Conservation (phyloP, 23 tunicate species). For the Ciona savignyi region DNA sequence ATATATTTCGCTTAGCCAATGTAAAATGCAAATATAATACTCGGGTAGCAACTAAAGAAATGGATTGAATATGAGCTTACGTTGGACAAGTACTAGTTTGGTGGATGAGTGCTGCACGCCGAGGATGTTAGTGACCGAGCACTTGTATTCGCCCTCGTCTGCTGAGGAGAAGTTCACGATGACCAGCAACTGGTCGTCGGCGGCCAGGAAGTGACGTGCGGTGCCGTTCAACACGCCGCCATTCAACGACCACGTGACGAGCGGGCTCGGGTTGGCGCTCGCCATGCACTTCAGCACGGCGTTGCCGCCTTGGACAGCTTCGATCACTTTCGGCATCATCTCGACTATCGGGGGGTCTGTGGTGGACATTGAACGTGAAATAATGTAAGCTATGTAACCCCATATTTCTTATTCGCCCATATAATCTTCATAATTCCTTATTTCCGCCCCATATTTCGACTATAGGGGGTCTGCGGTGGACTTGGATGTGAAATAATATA, state of each 20-base stretch:
- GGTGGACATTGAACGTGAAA: background rate
- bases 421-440: background rate
- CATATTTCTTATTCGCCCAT: background rate
- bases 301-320: conserved; percentile 24
- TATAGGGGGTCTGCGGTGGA: too few relatives aligned
- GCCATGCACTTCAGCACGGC: conserved; percentile 60
- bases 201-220: conserved; percentile 54
- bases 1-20: too few relatives aligned
- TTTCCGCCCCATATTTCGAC: background rate
- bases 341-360: conserved; percentile 41
- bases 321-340: conserved; percentile 16
- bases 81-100: conserved; percentile 4
- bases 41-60: too few relatives aligned
- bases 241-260: conserved; percentile 36
- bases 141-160: conserved; percentile 51
- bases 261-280: conserved; percentile 36
- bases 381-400: background rate
- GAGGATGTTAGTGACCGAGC: conserved; percentile 31
- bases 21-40: too few relatives aligned
- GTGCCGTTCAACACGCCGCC: conserved; percentile 29
- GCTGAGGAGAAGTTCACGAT: conserved; percentile 18
- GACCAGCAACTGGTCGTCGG: conserved; percentile 40
- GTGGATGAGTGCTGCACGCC: conserved; percentile 19
- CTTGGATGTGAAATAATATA: background rate
- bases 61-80: too few relatives aligned